Conservation (phyloP, 2,113 vertebrate species). For the Danio rerio region GRCz12tu NC_133179.1:13083501-13084000, state of each 20-base stretch:
- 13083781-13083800: constrained; percentile 56
- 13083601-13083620: constrained; percentile 60
- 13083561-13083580: constrained; percentile 56
- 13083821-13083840: constrained; percentile 51
- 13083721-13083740: constrained; percentile 64
- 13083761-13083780: constrained; percentile 54
- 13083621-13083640: constrained; percentile 61
- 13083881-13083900: constrained; percentile 46
- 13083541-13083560: constrained; percentile 59
- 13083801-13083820: constrained; percentile 26
- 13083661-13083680: constrained; percentile 58
- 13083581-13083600: constrained; percentile 55
- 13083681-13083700: constrained; percentile 65
- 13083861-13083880: constrained; percentile 61
- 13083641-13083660: constrained; percentile 48
- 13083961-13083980: too few species aligned
- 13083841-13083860: constrained; percentile 53
- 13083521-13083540: constrained; percentile 60
- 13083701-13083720: constrained; percentile 55
- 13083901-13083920: constrained; percentile 6
- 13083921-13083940: not conserved
- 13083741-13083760: constrained; percentile 63
- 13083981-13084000: too few species aligned
- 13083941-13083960: not conserved
- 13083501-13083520: constrained; percentile 64